phyloP scores from a whole-genome alignment of 2,797 vertebrate species.

The Remorina albescens region DNA sequence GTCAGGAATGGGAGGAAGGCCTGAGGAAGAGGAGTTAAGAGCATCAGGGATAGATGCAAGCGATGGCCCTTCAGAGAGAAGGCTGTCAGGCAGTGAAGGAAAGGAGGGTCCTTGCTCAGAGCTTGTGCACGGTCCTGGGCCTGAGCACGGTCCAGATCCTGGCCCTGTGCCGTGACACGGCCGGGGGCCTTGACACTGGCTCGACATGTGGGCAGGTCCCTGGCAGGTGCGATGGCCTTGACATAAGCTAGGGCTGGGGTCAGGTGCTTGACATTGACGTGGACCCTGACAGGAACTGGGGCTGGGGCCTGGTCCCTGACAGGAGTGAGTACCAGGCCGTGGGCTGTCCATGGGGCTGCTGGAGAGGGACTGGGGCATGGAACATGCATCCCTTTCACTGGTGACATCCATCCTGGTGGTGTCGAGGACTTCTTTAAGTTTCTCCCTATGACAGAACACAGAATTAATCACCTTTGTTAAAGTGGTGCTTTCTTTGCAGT shows the following conservation, averaged over 20 bases:
- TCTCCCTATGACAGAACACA: constrained; percentile 85
- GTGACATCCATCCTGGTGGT: constrained; percentile 82
- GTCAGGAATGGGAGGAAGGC: constrained; percentile 84
- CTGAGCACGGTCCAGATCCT: constrained; percentile 45
- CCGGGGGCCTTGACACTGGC: constrained; percentile 66
- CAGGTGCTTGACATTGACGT: constrained; percentile 58
- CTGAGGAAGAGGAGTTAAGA: constrained; percentile 79
- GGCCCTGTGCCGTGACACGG: constrained; percentile 49
- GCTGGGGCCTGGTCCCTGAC: constrained; percentile 67
- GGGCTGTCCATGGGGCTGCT: constrained; percentile 82
- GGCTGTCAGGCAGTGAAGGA: constrained; percentile 79
- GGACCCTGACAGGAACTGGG: constrained; percentile 68
- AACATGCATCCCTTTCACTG: constrained; percentile 81
- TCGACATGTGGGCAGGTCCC: constrained; percentile 57
- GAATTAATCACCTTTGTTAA: neutral
- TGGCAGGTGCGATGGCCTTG: constrained; percentile 67
- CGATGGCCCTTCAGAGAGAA: constrained; percentile 81
- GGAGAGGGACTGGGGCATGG: constrained; percentile 78
- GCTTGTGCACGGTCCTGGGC: constrained; percentile 54
- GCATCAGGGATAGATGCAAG: constrained; percentile 82
- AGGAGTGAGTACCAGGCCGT: constrained; percentile 55
- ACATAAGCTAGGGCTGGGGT: constrained; percentile 60
- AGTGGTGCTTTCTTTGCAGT: too few relatives aligned
- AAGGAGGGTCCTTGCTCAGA: constrained; percentile 77
- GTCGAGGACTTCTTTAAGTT: constrained; percentile 93